phyloP scores from a whole-genome alignment of 2,113 vertebrate genomes.

The Forbesichthys agassizii region DNA sequence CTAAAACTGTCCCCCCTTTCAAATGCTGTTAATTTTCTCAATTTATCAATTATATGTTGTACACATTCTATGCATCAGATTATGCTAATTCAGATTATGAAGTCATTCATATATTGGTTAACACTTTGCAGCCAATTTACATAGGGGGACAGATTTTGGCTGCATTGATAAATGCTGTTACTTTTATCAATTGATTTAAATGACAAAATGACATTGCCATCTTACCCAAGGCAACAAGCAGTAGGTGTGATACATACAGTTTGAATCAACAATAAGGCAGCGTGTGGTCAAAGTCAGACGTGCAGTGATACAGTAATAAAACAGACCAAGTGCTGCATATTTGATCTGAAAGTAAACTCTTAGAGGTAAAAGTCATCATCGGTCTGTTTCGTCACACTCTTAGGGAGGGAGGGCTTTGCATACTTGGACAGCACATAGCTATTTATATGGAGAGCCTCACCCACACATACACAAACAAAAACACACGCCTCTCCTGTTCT shows the following conservation, averaged over 20 bases:
- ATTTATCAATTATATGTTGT: too few relatives aligned
- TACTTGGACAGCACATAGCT: conserved; percentile 37
- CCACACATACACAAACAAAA: conserved; percentile 1
- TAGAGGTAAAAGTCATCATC: not conserved
- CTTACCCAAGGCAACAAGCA: conserved; percentile 14
- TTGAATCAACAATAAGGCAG: not conserved
- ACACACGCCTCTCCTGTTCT: conserved; percentile 48
- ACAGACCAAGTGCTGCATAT: not conserved
- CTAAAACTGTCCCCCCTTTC: not conserved
- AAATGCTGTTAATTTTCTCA: too few relatives aligned
- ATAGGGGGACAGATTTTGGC: too few relatives aligned
- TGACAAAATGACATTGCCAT: conserved; percentile 24
- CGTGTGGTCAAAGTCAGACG: not conserved
- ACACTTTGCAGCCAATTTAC: too few relatives aligned
- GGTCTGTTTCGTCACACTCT: conserved; percentile 27
- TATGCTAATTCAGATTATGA: too few relatives aligned
- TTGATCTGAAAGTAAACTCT: not conserved
- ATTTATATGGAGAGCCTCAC: conserved; percentile 31
- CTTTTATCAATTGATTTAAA: too few relatives aligned
- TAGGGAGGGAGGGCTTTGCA: conserved; percentile 37
- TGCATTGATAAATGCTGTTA: too few relatives aligned
- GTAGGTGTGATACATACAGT: conserved; percentile 10
- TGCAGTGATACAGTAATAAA: not conserved
- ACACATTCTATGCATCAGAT: too few relatives aligned
- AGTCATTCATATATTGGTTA: too few relatives aligned